Base-by-base conservation (phyloP, 2,113 vertebrate genomes). In the Lepus europaeus region DNA sequence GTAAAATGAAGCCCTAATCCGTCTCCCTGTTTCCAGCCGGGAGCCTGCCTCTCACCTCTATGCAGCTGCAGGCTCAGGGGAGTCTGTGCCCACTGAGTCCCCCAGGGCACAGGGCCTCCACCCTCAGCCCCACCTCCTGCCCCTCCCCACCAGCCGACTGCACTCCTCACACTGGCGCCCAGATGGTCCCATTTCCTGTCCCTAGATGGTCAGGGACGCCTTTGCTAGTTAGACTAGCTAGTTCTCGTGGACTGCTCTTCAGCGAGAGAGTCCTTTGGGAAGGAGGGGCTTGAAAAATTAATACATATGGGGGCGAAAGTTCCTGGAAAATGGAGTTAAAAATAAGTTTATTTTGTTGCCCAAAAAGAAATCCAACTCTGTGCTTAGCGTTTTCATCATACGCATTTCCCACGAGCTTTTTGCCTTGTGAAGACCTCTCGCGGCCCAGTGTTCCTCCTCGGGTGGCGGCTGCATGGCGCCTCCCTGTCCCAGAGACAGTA, bases 1-100 rank as follows among this genome's bases (percentile, higher is more conserved):
- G 61, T 59, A n/a, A 92, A 85, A 89, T 88, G 70, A 88, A 95
- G 69, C 56, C 9, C 77, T 61, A 22, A 79, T 77, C 70, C 49
- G 4, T 91, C 64, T 93, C 64, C 33, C 20, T 90, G 61, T 76
- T 23, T 90, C 69, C 59, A 63, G 5, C 33, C 36, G 56, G 89
- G 63, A 68, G 74, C 59, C 33, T 9, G 69, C 63, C 3, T 49
- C 56, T 16, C 22, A 77, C 22, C 39, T 73, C 70, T 33, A 63
- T 13, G 23, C 23, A 73, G 83, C 31, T 39, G 10, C 20, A 0
- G 16, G 61, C 59, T 66, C 22, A 33, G 31, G 20, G 33, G n/a
- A n/a, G n/a, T n/a, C n/a, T n/a, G n/a, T n/a, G n/a, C n/a, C n/a
- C n/a, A n/a, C n/a, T n/a, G n/a, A 1, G 20, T 16, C 16, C 36